Base-by-base conservation (phyloP, 2,113 vertebrate species). In the Acanthochromis polyacanthus region DNA sequence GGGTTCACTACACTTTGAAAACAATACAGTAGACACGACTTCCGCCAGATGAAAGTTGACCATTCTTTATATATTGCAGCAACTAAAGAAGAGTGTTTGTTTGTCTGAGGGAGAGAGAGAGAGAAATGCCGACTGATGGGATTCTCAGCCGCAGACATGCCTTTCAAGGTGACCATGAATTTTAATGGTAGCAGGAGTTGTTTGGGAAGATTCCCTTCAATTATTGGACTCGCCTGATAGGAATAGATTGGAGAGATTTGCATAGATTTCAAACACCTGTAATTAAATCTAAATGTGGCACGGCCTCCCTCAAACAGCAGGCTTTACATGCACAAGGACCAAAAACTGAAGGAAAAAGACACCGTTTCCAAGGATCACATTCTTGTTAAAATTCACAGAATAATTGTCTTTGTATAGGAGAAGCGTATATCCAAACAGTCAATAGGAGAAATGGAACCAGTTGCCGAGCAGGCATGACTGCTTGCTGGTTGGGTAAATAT, bases 401-500 rank as follows among this genome's bases (percentile, higher is more conserved):
- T 96, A 93, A 91, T 93, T 94, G 94, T 92, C 95, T 93, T 94
- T 95, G 83, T 94, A 94, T 91, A 91, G 92, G 70, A 77, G 87
- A 53, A 73, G 90, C 83, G 80, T 93, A 93, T 94, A 95, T 95
- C 93, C 95, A 95, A 95, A 93, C 94, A 95, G 95, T 96, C 95
- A 96, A 95, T 94, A 95, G 91, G 94, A 94, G 94, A 94, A 95
- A 94, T 81, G 83, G 91, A 94, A 93, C 89, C 93, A 92, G 94
- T 94, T 94, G 94, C 92, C 90, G 92, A 75, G 93, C 91, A 93
- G 93, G 70, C 93, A 93, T 93, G 96, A 93, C 96, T 95, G 94
- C 95, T 94, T 95, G 95, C 96, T 95, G 95, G 94, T 95, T 95
- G 92, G 93, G 96, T 97, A 97, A 97, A 96, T 97, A 97, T 95